phyloP scores from a whole-genome alignment of 2,888 invertebrate species.

The Creontiades dilutus region DNA sequence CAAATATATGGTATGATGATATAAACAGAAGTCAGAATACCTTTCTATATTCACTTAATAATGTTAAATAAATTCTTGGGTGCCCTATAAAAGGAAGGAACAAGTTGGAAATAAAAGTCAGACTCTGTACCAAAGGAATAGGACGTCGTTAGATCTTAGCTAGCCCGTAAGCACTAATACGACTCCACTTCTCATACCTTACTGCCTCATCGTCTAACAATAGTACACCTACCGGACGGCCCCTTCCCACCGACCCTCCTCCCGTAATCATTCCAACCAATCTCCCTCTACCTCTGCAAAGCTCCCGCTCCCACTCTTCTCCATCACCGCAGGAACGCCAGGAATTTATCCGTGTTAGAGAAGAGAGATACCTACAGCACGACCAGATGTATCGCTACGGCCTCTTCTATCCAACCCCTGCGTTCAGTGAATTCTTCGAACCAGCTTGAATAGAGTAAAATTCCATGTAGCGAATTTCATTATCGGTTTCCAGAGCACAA shows the following conservation, averaged over 20 bases:
- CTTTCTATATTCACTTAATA: too few species aligned
- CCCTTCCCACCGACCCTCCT: not conserved
- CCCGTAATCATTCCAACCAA: not conserved
- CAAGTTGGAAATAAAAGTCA: too few species aligned
- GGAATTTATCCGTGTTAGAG: conserved; percentile 38
- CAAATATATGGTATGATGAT: too few species aligned
- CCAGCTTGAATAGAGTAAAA: not conserved
- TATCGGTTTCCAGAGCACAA: not conserved
- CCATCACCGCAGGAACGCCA: not conserved
- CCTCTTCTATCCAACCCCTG: not conserved
- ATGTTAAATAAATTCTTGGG: too few species aligned
- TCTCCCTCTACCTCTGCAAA: not conserved
- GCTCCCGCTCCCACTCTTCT: not conserved
- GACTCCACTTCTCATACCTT: not conserved
- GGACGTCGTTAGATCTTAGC: not conserved
- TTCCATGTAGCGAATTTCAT: conserved; percentile 32
- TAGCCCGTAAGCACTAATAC: not conserved
- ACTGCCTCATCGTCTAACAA: conserved; percentile 12
- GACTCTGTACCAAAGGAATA: too few species aligned
- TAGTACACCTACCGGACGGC: not conserved
- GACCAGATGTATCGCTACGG: not conserved
- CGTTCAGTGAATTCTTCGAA: conserved; percentile 31
- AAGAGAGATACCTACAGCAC: not conserved
- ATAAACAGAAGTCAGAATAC: too few species aligned
- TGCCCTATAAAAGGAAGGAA: too few species aligned